Base-by-base conservation (phyloP, 2,888 invertebrate species). In the Amphimallon solstitiale region DNA sequence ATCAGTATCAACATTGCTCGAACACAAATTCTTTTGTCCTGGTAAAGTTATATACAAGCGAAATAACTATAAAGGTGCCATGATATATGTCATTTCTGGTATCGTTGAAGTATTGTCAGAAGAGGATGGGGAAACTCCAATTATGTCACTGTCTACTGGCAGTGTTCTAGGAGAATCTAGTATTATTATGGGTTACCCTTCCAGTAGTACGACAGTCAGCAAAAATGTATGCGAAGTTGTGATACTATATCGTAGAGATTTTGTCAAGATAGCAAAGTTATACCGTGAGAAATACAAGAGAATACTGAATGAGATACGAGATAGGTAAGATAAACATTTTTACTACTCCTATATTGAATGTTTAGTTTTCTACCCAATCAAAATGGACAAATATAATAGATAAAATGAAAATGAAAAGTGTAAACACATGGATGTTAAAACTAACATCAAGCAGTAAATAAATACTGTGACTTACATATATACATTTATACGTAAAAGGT, bases 111-210 rank as follows among this genome's bases (percentile, higher is more conserved):
- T 75, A 6, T 63, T 74, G n/a, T 75, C 75, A 5, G 72, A 73
- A 49, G 70, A 74, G 48, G 74, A 75, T 66, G 70, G 70, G 7
- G 75, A 75, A 54, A 74, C 75, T 0, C 72, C 75, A 0, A 73
- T 75, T 34, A 34, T 75, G 37, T 70, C 72, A 0, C 65, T 75
- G 10, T 64, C 72, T 12, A 69, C 71, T 4, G 75, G 75, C 6
- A 74, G 72, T 9, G 68, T 71, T 49, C 38, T 75, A n/a, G 74
- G 75, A 0, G 74, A 74, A 49, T 61, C 66, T 1, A 60, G 69
- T 0, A 63, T 73, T 12, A 54, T 70, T 7, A 4, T 72, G 2
- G 66, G 65, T 12, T 70, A 69, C 37, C 65, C 65, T 10, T 66
- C 72, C 1, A 59, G 68, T 5, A 72, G 73, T 34, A 75, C 73